Percentiles rank a stretch among this genome's conserved stretches.
These are phyloP conservation scores for Aradophagus sp. DNA, from an alignment of 1,140 invertebrate genomes.

Conservation along the genomic window DNA sequence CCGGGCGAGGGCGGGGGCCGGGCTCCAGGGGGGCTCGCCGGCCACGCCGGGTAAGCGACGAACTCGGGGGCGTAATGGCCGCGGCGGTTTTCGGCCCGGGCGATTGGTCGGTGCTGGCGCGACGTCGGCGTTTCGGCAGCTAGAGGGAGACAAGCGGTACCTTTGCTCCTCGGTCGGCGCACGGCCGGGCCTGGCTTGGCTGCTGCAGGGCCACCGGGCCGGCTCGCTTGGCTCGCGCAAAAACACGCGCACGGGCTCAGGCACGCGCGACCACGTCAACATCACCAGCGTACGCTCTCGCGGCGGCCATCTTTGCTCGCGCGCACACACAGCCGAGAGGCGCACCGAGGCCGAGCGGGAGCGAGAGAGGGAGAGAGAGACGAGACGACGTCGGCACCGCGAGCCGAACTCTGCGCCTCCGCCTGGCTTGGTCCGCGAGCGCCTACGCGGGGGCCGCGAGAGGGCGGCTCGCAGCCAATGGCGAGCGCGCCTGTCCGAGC, in stretches of 20 bases:
- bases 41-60: background rate
- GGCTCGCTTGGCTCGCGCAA: slow-evolving; percentile 57
- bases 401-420: too few species aligned
- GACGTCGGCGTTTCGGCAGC: too few species aligned
- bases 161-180: slow-evolving; percentile 12
- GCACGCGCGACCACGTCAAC: slow-evolving; percentile 69
- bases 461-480: too few species aligned
- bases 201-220: slow-evolving; percentile 27
- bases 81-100: too few species aligned
- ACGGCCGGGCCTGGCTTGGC: slow-evolving; percentile 15
- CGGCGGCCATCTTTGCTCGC: slow-evolving; percentile 73
- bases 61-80: background rate
- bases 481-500: too few species aligned
- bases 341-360: slow-evolving; percentile 19
- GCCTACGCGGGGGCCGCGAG: too few species aligned
- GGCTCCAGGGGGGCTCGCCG: too few species aligned
- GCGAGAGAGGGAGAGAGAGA: slow-evolving; percentile 16
- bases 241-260: slow-evolving; percentile 64
- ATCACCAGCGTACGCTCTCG: slow-evolving; percentile 73
- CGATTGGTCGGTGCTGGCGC: too few species aligned
- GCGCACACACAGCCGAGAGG: slow-evolving; percentile 49
- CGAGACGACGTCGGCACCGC: too few species aligned
- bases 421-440: too few species aligned
- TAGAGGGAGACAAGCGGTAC: too few species aligned
- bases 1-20: background rate